Evolutionary conservation across 2,888 invertebrate genomes (phyloP), one percentile per base, ranked within the genome.

Genomic region (Spatulosminthurus flaviceps): DNA sequence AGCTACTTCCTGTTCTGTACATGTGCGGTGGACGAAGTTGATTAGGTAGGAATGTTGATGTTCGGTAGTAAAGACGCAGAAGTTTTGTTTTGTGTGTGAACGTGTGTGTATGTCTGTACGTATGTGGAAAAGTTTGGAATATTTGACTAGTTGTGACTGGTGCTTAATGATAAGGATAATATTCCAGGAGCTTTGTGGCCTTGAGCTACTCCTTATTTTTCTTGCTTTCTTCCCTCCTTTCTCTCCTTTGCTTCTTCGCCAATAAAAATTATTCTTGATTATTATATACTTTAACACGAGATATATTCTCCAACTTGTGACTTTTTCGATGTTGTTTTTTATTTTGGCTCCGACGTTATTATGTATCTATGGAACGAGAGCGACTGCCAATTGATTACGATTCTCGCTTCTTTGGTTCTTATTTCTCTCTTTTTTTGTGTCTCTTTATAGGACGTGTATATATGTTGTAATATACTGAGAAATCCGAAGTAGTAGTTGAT

Each of bases 131-230:
- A 51, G 51, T 51, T 51, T 5, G 51, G 16, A 16, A 51, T 51
- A 51, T 51, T 51, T 51, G 5, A 34, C 34, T 34, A 34, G 34
- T 34, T 34, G 34, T 34, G 34, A 34, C n/a, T 51, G 51, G 51
- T 13, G 16, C 16, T 51, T 51, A 51, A 51, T 51, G 16, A n/a
- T 19, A 51, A 51, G n/a, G n/a, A 51, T 51, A 51, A 51, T 51
- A 51, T 51, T 51, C 51, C 51, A 51, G 51, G 51, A 51, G 51
- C 9, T 51, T n/a, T 51, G 51, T 19, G 51, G 51, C 51, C 51
- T 51, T 51, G 51, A 51, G 51, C 51, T 51, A 51, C 51, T 51
- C 51, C 2, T 51, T 51, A 24, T 26, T 2, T 64, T 64, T 64
- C 64, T 26, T 16, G 11, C 64, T 26, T 24, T 64, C 16, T 22